These are phyloP conservation scores for Toxostoma redivivum DNA, from an alignment of 2,113 vertebrate genomes.

Conservation along the genomic window DNA sequence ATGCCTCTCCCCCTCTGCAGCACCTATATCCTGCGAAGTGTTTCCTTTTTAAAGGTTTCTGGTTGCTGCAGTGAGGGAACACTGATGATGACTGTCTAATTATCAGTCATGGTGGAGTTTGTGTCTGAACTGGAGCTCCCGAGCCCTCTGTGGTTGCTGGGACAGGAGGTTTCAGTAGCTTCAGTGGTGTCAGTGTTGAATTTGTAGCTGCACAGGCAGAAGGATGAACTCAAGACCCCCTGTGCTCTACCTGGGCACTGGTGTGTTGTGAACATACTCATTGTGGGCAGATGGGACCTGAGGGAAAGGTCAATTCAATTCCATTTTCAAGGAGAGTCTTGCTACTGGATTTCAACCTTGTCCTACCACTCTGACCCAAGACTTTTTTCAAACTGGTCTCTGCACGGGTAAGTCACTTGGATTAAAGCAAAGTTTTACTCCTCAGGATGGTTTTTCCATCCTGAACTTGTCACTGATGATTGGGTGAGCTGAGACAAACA, in stretches of 20 bases:
- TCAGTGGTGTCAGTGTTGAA: rapidly evolving
- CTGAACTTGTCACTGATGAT: background rate
- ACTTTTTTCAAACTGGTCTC: background rate
- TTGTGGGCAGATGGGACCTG: background rate
- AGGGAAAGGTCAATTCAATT: background rate
- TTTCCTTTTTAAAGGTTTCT: background rate
- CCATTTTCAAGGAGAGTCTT: background rate
- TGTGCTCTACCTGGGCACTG: background rate
- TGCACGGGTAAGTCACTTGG: background rate
- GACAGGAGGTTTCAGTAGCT: background rate
- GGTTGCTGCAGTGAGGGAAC: background rate
- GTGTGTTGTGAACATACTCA: background rate
- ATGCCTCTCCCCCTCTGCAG: background rate
- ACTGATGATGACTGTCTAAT: background rate
- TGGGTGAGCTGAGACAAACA: background rate
- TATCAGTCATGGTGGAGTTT: background rate
- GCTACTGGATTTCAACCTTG: background rate
- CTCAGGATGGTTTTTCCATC: background rate
- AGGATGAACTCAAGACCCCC: background rate
- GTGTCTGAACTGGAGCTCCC: background rate
- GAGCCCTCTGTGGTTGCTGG: background rate
- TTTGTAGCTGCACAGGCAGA: background rate
- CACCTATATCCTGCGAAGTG: background rate
- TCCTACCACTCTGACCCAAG: background rate
- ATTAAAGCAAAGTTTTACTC: background rate